Evolutionary conservation across 2,888 invertebrate species (phyloP).

Genomic region (Eledone cirrhosa): DNA sequence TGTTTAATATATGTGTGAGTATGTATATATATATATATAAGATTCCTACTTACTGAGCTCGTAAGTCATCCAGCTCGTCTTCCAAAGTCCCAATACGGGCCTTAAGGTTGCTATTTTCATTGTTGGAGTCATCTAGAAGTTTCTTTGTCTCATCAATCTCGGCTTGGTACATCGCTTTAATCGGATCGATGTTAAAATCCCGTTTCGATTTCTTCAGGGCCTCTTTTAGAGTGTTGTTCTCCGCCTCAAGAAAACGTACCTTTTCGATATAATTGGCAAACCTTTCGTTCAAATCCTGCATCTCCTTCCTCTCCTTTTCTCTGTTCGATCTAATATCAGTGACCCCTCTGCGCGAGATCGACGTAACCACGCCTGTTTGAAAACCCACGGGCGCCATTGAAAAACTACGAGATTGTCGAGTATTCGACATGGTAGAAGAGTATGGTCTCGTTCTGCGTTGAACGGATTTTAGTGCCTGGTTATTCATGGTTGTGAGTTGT

Average conservation of each 20-base stretch:
- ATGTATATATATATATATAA: no score
- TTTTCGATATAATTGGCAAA: slow-evolving; percentile 70
- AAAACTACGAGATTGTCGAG: no score
- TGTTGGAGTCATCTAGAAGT: slow-evolving; percentile 38
- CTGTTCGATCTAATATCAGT: slow-evolving; percentile 65
- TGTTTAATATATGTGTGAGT: no score
- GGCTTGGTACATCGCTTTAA: slow-evolving; percentile 45
- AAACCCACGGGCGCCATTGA: background rate
- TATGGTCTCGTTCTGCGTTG: no score
- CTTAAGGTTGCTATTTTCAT: slow-evolving; percentile 67
- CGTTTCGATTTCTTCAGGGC: slow-evolving; percentile 52
- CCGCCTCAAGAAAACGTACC: slow-evolving; percentile 64
- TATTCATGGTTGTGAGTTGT: no score
- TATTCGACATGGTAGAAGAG: no score
- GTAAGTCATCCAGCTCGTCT: slow-evolving; percentile 64
- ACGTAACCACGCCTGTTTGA: slow-evolving; percentile 40
- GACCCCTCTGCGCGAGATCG: slow-evolving; percentile 59
- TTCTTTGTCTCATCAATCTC: slow-evolving; percentile 41
- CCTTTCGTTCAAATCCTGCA: slow-evolving; percentile 69
- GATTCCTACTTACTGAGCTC: slow-evolving; percentile 42
- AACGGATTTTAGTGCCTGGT: no score
- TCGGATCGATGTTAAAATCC: slow-evolving; percentile 55
- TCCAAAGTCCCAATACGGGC: slow-evolving; percentile 66
- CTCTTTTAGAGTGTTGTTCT: slow-evolving; percentile 58
- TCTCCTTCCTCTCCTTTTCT: slow-evolving; percentile 68